Conservation (phyloP, 2,113 vertebrate genomes). For the Bufo gargarizans region DNA sequence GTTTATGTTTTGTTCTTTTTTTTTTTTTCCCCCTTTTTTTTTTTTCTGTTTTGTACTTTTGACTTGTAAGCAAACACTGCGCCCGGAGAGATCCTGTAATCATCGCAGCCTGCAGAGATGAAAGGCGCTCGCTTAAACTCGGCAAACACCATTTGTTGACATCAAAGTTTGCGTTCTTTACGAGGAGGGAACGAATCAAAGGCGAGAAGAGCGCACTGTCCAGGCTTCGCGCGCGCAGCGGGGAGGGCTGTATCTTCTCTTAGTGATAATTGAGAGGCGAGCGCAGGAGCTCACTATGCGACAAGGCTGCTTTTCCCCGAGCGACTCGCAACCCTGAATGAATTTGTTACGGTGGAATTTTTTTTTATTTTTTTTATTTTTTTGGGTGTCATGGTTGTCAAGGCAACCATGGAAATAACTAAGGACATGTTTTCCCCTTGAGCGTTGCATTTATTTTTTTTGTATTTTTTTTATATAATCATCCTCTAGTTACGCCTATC, state of each 20-base stretch:
- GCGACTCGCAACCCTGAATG: conserved; percentile 60
- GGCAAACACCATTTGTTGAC: conserved; percentile 34
- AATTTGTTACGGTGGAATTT: conserved; percentile 1
- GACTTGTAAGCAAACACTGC: conserved; percentile 4
- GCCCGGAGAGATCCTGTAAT: conserved; percentile 55
- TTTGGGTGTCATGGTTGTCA: conserved; percentile 59
- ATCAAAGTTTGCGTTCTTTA: conserved; percentile 55
- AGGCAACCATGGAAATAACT: conserved; percentile 67
- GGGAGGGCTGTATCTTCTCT: conserved; percentile 64
- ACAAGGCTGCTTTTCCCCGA: conserved; percentile 64
- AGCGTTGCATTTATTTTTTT: too few relatives aligned
- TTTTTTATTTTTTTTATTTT: background rate
- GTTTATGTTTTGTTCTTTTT: background rate
- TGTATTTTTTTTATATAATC: conserved; percentile 2
- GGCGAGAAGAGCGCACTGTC: conserved; percentile 49
- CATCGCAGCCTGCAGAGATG: conserved; percentile 40
- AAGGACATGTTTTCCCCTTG: conserved; percentile 60
- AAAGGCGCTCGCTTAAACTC: conserved; percentile 54
- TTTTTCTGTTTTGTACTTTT: background rate
- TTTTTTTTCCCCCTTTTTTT: too few relatives aligned
- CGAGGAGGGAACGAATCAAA: conserved; percentile 28
- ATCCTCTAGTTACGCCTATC: background rate
- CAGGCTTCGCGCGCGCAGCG: conserved; percentile 33
- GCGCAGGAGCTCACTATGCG: conserved; percentile 55
- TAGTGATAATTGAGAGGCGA: conserved; percentile 64